Conservation (phyloP, 2,888 invertebrate species). For the Tuberolachnus salignus region DNA sequence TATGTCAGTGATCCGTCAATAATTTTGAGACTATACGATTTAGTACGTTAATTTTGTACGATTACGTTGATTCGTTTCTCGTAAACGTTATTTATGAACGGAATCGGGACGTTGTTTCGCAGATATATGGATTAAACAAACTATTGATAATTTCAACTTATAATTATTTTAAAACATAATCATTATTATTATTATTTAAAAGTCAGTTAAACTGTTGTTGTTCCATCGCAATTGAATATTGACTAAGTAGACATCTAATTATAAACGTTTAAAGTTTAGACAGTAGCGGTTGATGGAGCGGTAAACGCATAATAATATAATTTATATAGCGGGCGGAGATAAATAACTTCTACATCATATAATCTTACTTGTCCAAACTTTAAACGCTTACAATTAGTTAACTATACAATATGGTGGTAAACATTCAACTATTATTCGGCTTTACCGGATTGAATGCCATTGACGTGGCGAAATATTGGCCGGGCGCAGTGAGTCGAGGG, state of each 20-base stretch:
- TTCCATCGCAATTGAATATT: constrained; percentile 29
- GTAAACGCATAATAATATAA: not conserved
- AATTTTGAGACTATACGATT: too few species aligned
- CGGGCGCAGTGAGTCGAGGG: too few species aligned
- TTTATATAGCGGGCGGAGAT: not conserved
- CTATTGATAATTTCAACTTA: too few species aligned
- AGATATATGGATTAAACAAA: too few species aligned
- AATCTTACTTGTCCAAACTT: constrained; percentile 42
- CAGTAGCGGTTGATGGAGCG: not conserved
- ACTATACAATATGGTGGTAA: not conserved
- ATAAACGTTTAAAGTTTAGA: constrained; percentile 49
- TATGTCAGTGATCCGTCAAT: too few species aligned
- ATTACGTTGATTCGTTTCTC: too few species aligned
- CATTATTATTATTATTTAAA: constrained; percentile 2
- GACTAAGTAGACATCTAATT: constrained; percentile 39
- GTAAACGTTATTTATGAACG: too few species aligned
- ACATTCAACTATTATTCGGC: not conserved
- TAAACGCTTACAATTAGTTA: constrained; percentile 41
- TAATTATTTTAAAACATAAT: too few species aligned
- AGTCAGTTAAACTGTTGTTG: not conserved
- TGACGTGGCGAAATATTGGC: too few species aligned
- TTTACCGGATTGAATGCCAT: not conserved
- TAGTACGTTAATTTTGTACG: too few species aligned
- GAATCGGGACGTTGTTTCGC: too few species aligned
- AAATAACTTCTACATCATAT: constrained; percentile 43